Conservation (phyloP, 1,140 invertebrate species). For the fruit fly (Drosophila melanogaster) region DNA sequence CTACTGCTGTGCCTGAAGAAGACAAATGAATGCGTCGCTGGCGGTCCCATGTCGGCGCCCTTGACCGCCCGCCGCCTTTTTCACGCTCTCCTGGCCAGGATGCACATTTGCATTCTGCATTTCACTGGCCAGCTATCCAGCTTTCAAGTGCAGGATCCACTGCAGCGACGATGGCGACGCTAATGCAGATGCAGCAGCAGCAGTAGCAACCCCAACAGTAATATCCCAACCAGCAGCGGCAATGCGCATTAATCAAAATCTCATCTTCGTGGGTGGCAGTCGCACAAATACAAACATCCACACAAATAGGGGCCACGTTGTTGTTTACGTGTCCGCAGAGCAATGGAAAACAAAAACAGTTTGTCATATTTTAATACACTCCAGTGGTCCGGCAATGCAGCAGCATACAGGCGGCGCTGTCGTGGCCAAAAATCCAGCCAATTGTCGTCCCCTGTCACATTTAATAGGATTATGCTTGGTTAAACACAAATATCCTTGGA, state of each 20-base stretch:
- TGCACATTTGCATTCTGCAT: constrained; percentile 61
- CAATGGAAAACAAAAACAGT: constrained; percentile 61
- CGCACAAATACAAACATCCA: constrained; percentile 2
- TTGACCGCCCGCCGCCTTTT: constrained; percentile 40
- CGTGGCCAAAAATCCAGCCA: constrained; percentile 67
- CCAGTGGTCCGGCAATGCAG: constrained; percentile 59
- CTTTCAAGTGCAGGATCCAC: constrained; percentile 61
- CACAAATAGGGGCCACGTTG: not conserved
- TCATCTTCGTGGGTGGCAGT: constrained; percentile 48
- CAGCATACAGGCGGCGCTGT: constrained; percentile 28
- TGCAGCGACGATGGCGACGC: constrained; percentile 39
- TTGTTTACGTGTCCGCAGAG: constrained; percentile 32
- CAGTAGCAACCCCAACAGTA: constrained; percentile 2
- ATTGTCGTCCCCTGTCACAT: constrained; percentile 79
- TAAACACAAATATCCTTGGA: constrained; percentile 70
- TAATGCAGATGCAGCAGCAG: constrained; percentile 46
- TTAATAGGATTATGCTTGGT: constrained; percentile 79
- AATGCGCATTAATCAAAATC: constrained; percentile 76
- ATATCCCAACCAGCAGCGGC: constrained; percentile 24
- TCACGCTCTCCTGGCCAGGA: constrained; percentile 8
- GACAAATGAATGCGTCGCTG: constrained; percentile 66
- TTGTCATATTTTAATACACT: constrained; percentile 80
- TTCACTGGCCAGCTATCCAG: constrained; percentile 36
- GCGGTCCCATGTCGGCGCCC: constrained; percentile 30
- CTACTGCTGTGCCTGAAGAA: constrained; percentile 54